These are phyloP conservation scores for Phrynocephalus vlangalii DNA, from an alignment of 2,797 vertebrate genomes.

Conservation along the genomic window DNA sequence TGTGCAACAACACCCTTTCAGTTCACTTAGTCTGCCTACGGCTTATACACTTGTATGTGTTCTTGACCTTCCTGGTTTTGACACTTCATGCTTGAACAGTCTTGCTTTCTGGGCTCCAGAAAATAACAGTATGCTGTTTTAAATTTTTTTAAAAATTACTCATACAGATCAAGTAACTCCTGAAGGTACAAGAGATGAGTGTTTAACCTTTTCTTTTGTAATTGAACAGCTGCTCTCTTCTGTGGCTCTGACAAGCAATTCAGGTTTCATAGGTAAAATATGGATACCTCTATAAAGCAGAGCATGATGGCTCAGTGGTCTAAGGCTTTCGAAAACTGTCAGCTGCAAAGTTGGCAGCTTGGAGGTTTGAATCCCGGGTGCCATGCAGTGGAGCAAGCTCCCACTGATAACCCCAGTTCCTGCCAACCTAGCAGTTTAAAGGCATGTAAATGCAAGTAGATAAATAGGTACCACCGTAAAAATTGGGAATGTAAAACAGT, in stretches of 20 bases:
- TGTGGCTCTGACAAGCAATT: conserved; percentile 28
- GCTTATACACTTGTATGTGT: not conserved
- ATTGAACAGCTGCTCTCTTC: conserved; percentile 6
- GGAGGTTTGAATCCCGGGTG: no score
- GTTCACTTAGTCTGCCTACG: not conserved
- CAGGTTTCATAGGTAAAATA: conserved; percentile 13
- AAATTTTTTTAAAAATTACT: not conserved
- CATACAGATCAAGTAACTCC: conserved; percentile 15
- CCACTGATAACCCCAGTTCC: no score
- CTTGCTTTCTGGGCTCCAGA: not conserved
- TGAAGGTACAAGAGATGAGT: conserved; percentile 38
- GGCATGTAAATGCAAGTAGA: no score
- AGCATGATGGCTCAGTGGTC: no score
- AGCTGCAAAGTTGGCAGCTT: no score
- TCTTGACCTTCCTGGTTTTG: conserved; percentile 16
- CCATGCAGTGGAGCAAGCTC: no score
- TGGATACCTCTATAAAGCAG: not conserved
- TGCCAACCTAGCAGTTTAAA: no score
- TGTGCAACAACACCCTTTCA: not conserved
- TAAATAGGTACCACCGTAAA: no score
- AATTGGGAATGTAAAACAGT: no score
- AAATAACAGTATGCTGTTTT: not conserved
- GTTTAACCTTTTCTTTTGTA: conserved; percentile 33
- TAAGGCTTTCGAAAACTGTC: no score
- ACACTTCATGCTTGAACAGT: conserved; percentile 5